phyloP scores from a whole-genome alignment of 2,113 vertebrate species.

The Tapirus terrestris region DNA sequence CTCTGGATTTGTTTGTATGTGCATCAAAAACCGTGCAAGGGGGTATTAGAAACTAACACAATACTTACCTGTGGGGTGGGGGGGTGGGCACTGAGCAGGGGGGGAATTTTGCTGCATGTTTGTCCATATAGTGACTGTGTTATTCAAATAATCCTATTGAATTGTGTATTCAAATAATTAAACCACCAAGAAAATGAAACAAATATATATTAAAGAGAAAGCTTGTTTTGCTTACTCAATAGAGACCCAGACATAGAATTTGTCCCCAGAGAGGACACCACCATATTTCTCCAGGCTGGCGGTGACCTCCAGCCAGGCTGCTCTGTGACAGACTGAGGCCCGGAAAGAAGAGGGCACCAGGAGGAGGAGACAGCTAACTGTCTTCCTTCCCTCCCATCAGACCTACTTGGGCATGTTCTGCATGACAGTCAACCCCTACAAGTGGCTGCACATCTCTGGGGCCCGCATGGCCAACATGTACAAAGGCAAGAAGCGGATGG shows the following conservation, averaged over 20 bases:
- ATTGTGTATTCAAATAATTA: neutral
- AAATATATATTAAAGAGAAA: neutral
- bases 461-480: constrained; percentile 63
- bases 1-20: neutral
- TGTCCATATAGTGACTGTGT: neutral
- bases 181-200: constrained; percentile 1
- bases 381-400: constrained; percentile 45
- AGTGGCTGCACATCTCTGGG: constrained; percentile 78
- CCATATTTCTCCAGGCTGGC: neutral
- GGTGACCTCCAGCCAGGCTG: neutral
- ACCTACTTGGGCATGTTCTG: constrained; percentile 81
- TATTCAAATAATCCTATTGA: neutral
- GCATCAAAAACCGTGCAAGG: neutral
- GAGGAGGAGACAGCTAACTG: neutral
- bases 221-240: constrained; percentile 22
- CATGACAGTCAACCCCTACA: constrained; percentile 80
- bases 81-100: neutral
- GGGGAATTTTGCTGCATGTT: neutral
- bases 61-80: neutral
- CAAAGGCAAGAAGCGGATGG: constrained; percentile 75
- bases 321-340: neutral
- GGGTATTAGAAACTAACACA: neutral
- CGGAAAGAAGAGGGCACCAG: neutral
- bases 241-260: neutral
- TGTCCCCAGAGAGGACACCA: neutral